phyloP scores from a whole-genome alignment of 37 sponge, comb jelly and placozoan species.

The Cladorhizidae sp. region DNA sequence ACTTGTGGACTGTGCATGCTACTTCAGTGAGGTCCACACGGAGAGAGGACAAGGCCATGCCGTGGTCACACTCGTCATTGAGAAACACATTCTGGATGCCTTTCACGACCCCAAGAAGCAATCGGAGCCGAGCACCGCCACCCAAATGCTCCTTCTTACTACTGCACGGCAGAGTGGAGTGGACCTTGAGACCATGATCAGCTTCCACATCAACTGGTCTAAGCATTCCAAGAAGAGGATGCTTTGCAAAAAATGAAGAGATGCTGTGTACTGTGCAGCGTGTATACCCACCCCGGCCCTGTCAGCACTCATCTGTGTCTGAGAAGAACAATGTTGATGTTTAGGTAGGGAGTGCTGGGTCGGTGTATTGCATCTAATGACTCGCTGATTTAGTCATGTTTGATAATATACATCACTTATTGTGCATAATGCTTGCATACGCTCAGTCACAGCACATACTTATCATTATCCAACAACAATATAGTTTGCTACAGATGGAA shows the following conservation, averaged over 20 bases:
- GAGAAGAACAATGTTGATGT: no score
- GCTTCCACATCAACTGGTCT: conserved; percentile 54
- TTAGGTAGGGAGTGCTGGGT: no score
- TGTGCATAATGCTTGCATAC: no score
- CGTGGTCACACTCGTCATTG: conserved; percentile 63
- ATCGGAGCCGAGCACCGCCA: conserved; percentile 13
- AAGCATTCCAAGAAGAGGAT: conserved; percentile 7
- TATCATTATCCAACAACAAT: no score
- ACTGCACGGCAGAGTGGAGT: conserved; percentile 41
- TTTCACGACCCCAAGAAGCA: conserved; percentile 13
- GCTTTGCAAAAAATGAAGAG: neutral
- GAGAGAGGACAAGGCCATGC: conserved; percentile 10
- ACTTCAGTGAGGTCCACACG: conserved; percentile 52
- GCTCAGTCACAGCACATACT: no score
- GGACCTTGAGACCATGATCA: conserved; percentile 46
- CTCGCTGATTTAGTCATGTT: no score
- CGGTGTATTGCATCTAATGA: no score
- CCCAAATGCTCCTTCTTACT: conserved; percentile 10
- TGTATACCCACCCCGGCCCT: no score
- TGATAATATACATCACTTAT: no score
- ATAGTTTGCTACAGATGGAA: no score
- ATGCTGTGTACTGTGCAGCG: no score
- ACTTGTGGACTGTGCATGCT: conserved; percentile 79
- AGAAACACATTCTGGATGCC: conserved; percentile 17
- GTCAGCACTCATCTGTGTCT: no score